phyloP scores from a whole-genome alignment of 2,888 invertebrate species.

The Bugula neritina region DNA sequence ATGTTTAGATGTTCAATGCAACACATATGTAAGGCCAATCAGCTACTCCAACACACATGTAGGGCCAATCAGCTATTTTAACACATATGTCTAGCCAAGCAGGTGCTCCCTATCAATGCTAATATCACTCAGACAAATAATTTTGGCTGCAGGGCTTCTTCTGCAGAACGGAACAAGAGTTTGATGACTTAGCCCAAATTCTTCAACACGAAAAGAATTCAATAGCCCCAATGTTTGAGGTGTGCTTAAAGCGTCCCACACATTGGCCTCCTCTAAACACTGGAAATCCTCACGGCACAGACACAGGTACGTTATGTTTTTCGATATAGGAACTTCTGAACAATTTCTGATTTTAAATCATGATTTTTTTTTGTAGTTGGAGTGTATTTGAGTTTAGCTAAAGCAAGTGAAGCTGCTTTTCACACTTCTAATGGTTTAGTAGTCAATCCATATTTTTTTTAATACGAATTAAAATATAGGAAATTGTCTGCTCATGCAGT shows the following conservation, averaged over 20 bases:
- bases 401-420: too few relatives aligned
- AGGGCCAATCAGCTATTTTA: constrained; percentile 18
- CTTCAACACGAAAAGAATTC: constrained; percentile 62
- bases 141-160: constrained; percentile 86
- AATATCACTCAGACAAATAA: too few relatives aligned
- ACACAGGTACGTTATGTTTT: neutral
- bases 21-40: neutral
- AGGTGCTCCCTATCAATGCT: constrained; percentile 32
- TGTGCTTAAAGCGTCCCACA: constrained; percentile 69
- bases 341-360: too few relatives aligned
- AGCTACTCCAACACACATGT: neutral
- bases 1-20: neutral
- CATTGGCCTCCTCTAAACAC: constrained; percentile 50
- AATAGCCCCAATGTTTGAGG: constrained; percentile 71
- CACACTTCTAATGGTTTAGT: too few relatives aligned
- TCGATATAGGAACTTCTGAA: too few relatives aligned
- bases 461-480: too few relatives aligned
- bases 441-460: too few relatives aligned
- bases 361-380: too few relatives aligned
- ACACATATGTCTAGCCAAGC: constrained; percentile 5
- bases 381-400: too few relatives aligned
- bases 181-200: constrained; percentile 65
- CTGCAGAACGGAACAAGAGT: constrained; percentile 75
- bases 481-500: too few relatives aligned
- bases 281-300: constrained; percentile 14